Conservation (phyloP, 2,888 invertebrate species). For the Phortica magna region DNA sequence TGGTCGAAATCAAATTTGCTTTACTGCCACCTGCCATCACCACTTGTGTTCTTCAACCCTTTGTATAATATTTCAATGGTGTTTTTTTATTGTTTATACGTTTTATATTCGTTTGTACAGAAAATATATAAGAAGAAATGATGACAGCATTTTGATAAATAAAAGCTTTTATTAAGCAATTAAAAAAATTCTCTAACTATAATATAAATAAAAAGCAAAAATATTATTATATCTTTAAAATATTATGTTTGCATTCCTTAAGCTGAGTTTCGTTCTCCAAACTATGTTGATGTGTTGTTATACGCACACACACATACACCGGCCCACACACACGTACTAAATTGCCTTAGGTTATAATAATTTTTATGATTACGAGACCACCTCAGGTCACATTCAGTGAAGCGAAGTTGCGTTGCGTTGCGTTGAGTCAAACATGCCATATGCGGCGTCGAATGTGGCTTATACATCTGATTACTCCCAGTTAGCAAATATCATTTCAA, state of each 20-base stretch:
- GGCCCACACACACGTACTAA: background rate
- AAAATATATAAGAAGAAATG: no score
- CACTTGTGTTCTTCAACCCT: no score
- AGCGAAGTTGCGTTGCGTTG: background rate
- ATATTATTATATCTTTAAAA: no score
- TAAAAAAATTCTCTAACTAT: no score
- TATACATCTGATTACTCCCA: slow-evolving; percentile 64
- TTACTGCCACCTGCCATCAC: background rate
- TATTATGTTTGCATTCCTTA: background rate
- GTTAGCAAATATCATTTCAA: slow-evolving; percentile 66
- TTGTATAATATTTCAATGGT: background rate
- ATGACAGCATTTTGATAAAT: no score
- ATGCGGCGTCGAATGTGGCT: background rate
- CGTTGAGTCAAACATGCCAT: slow-evolving; percentile 7
- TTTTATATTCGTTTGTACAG: no score
- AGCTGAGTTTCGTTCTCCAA: background rate
- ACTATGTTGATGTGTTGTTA: background rate
- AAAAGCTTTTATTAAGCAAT: no score
- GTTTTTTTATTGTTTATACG: no score
- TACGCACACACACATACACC: background rate
- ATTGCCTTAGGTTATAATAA: slow-evolving; percentile 3
- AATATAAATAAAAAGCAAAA: no score
- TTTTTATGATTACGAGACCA: slow-evolving; percentile 7
- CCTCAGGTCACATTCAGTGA: background rate
- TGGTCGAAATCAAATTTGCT: slow-evolving; percentile 17